Conservation (phyloP, 2,888 invertebrate genomes). For the Lissonota sp. region DNA sequence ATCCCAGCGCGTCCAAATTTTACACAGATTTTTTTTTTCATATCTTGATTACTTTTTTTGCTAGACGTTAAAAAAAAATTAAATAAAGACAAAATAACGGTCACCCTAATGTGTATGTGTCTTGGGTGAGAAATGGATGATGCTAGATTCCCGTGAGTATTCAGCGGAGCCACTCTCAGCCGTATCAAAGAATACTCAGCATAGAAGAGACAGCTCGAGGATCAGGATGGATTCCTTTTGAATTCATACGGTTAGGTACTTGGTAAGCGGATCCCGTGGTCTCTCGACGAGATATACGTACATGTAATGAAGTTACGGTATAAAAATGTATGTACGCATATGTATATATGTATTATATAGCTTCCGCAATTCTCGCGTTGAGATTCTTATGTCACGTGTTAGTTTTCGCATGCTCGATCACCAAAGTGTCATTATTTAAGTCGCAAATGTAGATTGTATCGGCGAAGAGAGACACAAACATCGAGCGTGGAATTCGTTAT, state of each 20-base stretch:
- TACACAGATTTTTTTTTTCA: too few species aligned
- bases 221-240: slow-evolving; percentile 55
- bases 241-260: slow-evolving; percentile 56
- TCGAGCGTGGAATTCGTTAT: slow-evolving; percentile 50
- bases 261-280: slow-evolving; percentile 57
- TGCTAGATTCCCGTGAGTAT: too few species aligned
- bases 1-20: too few species aligned
- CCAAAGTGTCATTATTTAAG: slow-evolving; percentile 49
- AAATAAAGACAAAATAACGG: too few species aligned
- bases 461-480: slow-evolving; percentile 20
- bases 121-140: slow-evolving; percentile 48
- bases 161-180: slow-evolving; percentile 38
- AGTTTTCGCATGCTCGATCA: slow-evolving; percentile 24
- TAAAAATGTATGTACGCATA: not conserved
- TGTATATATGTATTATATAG: slow-evolving; percentile 1
- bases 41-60: too few species aligned
- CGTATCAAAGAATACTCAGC: slow-evolving; percentile 45
- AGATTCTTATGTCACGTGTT: slow-evolving; percentile 51
- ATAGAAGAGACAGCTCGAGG: slow-evolving; percentile 34
- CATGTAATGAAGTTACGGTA: slow-evolving; percentile 24
- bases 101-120: too few species aligned
- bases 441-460: slow-evolving; percentile 53
- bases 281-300: slow-evolving; percentile 21
- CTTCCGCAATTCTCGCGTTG: slow-evolving; percentile 20
- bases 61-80: too few species aligned